Base-by-base conservation (phyloP, 2,797 vertebrate genomes). In the Poeciliopsis infans region DNA sequence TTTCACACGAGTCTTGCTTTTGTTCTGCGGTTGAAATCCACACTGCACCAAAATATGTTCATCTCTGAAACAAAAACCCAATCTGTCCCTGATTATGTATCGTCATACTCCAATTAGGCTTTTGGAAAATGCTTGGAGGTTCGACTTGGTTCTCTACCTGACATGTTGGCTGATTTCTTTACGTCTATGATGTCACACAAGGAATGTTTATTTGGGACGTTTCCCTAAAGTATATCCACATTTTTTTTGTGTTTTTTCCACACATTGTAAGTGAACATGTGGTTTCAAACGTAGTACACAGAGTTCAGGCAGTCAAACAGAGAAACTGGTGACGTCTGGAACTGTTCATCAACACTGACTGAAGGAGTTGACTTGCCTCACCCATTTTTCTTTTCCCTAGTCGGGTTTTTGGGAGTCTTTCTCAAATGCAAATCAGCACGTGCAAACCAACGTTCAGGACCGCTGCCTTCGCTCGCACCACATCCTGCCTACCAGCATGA, bases 401-500 rank as follows among this genome's bases (percentile, higher is more conserved):
- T 31, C 8, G 36, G 18, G 45, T 72, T 59, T 68, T 15, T 31
- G 68, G 12, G 8, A 55, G n/a, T n/a, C 33, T 71, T 72, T 72
- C 49, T n/a, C 59, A 4, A 47, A 59, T 72, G 69, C 53, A 78
- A 57, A 78, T 72, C 45, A 72, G 53, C 43, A 61, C 61, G 51
- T 72, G 53, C n/a, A 39, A 72, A 20, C 15, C 23, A 7, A 59
- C 4, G 31, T 72, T 71, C 41, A 71, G 66, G 39, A 47, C 57
- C 28, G 10, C 61, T 75, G 77, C 69, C 41, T 78, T 57, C 43
- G 36, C 49, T 47, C 45, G 73, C 66, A 23, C 31, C 43, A 49
- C 33, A 31, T 71, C 51, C 33, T 57, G 28, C 31, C 72, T 79
- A 66, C 72, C 72, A 55, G 78, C 47, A 74, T 74, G 61, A 79